A percentile compares a stretch with the other conserved stretches of the same genome.
phyloP scores from a whole-genome alignment of 1,140 invertebrate species.

The Lamellibrachia luymesi region DNA sequence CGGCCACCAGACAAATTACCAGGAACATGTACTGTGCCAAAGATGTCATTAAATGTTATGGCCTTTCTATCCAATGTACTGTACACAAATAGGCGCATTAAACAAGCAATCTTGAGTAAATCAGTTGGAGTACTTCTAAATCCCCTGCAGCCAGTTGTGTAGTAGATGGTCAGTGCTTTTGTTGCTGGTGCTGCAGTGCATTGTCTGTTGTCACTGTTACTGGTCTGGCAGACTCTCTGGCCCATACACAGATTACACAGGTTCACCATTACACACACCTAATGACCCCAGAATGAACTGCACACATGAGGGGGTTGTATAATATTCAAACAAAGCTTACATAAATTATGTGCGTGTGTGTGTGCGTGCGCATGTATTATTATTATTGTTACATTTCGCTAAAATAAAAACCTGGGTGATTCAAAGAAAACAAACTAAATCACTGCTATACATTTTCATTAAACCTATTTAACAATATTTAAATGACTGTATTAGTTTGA shows the following conservation, averaged over 20 bases:
- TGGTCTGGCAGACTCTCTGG: not conserved
- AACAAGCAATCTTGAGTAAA: not conserved
- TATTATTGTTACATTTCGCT: not conserved
- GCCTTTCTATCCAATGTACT: not conserved
- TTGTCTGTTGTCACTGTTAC: not conserved
- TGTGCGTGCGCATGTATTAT: not conserved
- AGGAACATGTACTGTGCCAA: not conserved
- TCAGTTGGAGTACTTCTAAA: not conserved
- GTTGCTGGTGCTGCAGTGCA: not conserved
- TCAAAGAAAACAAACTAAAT: not conserved
- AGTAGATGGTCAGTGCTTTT: not conserved
- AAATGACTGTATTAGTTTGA: not conserved
- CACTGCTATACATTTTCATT: not conserved
- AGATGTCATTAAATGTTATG: not conserved
- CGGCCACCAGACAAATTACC: not conserved
- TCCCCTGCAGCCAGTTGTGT: not conserved
- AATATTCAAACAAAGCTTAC: not conserved
- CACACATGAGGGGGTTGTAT: too few relatives aligned
- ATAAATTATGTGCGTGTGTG: not conserved
- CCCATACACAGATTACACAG: not conserved
- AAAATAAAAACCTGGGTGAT: not conserved
- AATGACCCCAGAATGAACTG: not conserved
- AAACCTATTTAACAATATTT: not conserved
- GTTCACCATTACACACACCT: not conserved
- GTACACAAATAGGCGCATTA: not conserved